Evolutionary conservation across 1,140 invertebrate species (phyloP), one percentile per base, ranked within the genome.

Genomic region (Gonatopus flavifemur): DNA sequence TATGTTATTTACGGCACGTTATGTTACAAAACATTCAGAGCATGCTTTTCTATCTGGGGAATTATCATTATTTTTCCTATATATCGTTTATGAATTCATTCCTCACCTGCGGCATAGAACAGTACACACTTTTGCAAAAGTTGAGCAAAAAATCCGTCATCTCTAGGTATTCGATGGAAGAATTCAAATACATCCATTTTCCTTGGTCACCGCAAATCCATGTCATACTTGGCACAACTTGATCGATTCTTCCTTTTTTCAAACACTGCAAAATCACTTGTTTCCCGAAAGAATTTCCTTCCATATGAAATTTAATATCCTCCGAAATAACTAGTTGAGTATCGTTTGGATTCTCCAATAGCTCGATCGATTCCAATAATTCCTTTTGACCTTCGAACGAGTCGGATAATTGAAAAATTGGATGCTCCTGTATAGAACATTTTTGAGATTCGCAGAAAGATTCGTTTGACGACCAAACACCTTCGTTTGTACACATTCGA

Each of bases 201-300:
- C 53, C 56, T 15, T 46, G 20, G 10, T 69, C 52, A 12, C 53
- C 48, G 21, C 70, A 72, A 28, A 4, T 50, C 70, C 70, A 72
- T 2, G 55, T 60, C 20, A 72, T 30, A 43, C 50, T 63, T 12
- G 20, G 32, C 5, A 52, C 16, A 30, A 25, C 42, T 10, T 50
- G 20, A 16, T 46, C 24, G 1, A 0, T 32, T 13, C 24, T 43
- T 9, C 32, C 24, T 21, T 35, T 22, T 3, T 46, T 20, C 0
- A 60, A 36, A 28, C 70, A 70, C 6, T 10, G 35, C 13, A 72
- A 21, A 36, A 61, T 31, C 16, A 64, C 40, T 39, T 42, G 50
- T n/a, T 62, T 52, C 12, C 20, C 50, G 24, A 58, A 68, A 40
- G 31, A 21, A 33, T 54, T 37, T n/a, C 67, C 66, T 7, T 64